A percentile compares a stretch with the other conserved stretches of the same genome.
phyloP scores from a whole-genome alignment of 2,797 vertebrate species.

The Mus caroli region DNA sequence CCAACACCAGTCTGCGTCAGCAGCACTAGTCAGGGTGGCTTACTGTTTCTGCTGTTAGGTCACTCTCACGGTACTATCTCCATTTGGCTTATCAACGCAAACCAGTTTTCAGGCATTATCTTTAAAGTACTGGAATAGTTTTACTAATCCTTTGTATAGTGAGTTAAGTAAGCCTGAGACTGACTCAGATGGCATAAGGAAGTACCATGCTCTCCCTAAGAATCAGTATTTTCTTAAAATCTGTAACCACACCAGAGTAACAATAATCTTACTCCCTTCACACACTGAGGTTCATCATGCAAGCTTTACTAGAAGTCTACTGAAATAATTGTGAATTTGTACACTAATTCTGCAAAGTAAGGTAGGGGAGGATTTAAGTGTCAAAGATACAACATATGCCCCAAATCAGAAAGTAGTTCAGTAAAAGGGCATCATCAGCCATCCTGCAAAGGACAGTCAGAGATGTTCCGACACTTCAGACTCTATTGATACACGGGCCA shows the following conservation, averaged over 20 bases:
- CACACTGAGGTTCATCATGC: neutral
- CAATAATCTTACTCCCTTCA: neutral
- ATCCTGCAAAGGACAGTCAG: neutral
- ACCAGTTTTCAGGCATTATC: neutral
- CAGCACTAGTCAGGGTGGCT: neutral
- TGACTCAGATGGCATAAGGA: conserved; percentile 32
- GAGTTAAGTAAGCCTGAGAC: neutral
- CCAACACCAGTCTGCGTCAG: neutral
- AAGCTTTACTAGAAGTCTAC: conserved; percentile 44
- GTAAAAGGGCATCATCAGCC: neutral
- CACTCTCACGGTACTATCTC: conserved; percentile 13
- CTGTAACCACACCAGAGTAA: neutral
- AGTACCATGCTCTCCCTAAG: neutral
- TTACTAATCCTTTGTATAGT: conserved; percentile 31
- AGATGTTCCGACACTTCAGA: neutral
- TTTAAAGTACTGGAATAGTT: conserved; percentile 38
- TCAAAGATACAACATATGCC: neutral
- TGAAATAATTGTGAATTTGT: conserved; percentile 21
- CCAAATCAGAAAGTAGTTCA: neutral
- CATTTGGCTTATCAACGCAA: conserved; percentile 11
- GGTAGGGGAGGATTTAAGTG: neutral
- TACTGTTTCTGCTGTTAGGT: neutral
- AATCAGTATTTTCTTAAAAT: conserved; percentile 49
- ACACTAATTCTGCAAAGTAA: conserved; percentile 32
- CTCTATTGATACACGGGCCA: neutral